Percentiles rank a stretch among this genome's conserved stretches.
Conservation (phyloP, 2,113 vertebrate genomes). For the Tragelaphus scriptus region DNA sequence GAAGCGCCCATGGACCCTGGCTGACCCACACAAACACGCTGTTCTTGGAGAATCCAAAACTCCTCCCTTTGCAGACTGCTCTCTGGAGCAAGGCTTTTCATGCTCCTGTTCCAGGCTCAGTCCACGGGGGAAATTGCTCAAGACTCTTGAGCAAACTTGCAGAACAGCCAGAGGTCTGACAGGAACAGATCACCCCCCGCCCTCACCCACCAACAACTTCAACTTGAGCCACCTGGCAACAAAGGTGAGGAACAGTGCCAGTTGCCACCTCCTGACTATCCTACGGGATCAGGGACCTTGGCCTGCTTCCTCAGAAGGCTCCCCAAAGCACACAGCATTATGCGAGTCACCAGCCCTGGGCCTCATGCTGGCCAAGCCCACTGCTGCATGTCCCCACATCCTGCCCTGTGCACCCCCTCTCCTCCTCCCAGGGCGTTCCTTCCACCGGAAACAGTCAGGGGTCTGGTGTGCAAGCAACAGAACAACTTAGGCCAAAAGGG, state of each 20-base stretch:
- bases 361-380: background rate
- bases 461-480: background rate
- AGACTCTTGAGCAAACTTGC: background rate
- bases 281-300: fast-evolving
- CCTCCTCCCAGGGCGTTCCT: background rate
- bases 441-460: background rate
- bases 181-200: fast-evolving
- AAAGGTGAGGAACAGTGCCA: background rate
- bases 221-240: background rate
- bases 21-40: background rate
- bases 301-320: background rate
- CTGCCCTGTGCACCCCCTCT: fast-evolving
- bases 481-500: background rate
- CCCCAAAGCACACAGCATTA: background rate
- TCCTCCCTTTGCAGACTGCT: background rate
- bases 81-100: background rate
- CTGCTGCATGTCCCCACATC: background rate
- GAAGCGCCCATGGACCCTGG: background rate
- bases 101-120: background rate
- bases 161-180: background rate
- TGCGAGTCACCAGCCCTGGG: background rate
- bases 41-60: background rate
- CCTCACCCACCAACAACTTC: background rate
- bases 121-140: background rate
- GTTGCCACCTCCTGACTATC: background rate